phyloP scores from a whole-genome alignment of 2,113 vertebrate genomes.

The Ophiodon elongatus region DNA sequence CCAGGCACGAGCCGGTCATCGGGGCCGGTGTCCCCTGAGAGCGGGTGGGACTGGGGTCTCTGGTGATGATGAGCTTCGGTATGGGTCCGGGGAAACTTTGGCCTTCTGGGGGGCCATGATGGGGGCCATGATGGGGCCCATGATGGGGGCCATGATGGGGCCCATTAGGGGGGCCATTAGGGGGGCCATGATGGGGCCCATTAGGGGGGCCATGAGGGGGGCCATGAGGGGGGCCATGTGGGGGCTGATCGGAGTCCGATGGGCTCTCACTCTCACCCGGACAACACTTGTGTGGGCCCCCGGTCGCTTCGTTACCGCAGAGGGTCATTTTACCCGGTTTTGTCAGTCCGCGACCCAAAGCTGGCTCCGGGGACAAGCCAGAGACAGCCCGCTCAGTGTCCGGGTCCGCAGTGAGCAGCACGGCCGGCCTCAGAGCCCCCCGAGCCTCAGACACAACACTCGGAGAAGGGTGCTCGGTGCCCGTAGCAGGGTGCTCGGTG shows the following conservation, averaged over 20 bases:
- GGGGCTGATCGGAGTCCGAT: conserved; percentile 22
- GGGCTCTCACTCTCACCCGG: not conserved
- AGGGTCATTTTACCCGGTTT: conserved; percentile 59
- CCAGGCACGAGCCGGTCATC: conserved; percentile 58
- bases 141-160: too few species aligned
- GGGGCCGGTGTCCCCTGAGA: conserved; percentile 13
- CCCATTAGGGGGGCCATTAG: conserved; percentile 4
- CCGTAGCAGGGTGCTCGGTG: too few species aligned
- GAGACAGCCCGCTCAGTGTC: conserved; percentile 36
- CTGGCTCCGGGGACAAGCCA: conserved; percentile 39
- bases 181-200: conserved; percentile 1
- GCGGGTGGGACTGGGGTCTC: conserved; percentile 79
- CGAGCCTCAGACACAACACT: conserved; percentile 17
- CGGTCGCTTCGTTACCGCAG: not conserved
- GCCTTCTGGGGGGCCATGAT: conserved; percentile 31
- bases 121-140: too few species aligned
- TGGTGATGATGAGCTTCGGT: conserved; percentile 90
- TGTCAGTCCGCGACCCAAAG: conserved; percentile 16
- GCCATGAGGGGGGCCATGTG: not conserved
- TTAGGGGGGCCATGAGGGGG: conserved; percentile 12
- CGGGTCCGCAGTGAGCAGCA: conserved; percentile 32
- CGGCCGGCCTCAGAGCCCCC: conserved; percentile 14
- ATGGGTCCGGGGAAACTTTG: conserved; percentile 80
- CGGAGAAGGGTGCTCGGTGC: too few species aligned
- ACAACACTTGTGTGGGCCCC: conserved; percentile 21